A percentile compares a stretch with the other conserved stretches of the same genome.
Conservation (phyloP, 2,888 invertebrate genomes). For the Perizoma flavofasciatum region DNA sequence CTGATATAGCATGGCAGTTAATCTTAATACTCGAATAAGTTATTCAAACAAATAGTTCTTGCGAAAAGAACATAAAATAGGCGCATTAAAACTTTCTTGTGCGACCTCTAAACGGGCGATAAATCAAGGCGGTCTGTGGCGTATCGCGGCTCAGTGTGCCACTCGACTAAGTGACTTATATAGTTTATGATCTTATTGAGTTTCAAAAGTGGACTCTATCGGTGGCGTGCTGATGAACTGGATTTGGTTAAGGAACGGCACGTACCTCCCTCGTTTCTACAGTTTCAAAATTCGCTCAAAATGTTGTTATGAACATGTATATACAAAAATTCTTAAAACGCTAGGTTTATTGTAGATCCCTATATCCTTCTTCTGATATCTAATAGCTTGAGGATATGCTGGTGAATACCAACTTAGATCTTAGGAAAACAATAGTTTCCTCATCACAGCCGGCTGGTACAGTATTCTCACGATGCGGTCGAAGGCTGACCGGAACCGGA, state of each 20-base stretch:
- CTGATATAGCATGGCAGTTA: not conserved
- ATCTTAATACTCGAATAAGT: slow-evolving; percentile 12
- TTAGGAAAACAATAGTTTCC: too few species aligned
- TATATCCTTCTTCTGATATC: too few species aligned
- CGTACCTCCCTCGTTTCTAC: too few species aligned
- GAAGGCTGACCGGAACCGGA: slow-evolving; percentile 1
- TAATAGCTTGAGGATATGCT: too few species aligned
- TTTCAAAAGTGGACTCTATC: not conserved
- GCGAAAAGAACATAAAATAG: slow-evolving; percentile 13
- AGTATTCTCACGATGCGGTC: not conserved
- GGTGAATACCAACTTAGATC: too few species aligned
- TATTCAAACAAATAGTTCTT: slow-evolving; percentile 22
- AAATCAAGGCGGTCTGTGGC: slow-evolving; percentile 21
- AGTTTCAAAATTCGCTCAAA: too few species aligned
- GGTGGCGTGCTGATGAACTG: not conserved
- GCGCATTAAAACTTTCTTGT: slow-evolving; percentile 21
- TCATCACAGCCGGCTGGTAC: too few species aligned
- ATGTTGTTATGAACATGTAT: too few species aligned
- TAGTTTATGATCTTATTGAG: not conserved
- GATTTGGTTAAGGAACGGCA: too few species aligned
- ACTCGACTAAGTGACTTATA: slow-evolving; percentile 4
- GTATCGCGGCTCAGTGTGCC: slow-evolving; percentile 4
- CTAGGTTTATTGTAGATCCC: too few species aligned
- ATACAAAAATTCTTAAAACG: too few species aligned
- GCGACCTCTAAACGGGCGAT: slow-evolving; percentile 25